These are phyloP conservation scores for Conger conger DNA, from an alignment of 2,113 vertebrate species.

Conservation along the genomic window DNA sequence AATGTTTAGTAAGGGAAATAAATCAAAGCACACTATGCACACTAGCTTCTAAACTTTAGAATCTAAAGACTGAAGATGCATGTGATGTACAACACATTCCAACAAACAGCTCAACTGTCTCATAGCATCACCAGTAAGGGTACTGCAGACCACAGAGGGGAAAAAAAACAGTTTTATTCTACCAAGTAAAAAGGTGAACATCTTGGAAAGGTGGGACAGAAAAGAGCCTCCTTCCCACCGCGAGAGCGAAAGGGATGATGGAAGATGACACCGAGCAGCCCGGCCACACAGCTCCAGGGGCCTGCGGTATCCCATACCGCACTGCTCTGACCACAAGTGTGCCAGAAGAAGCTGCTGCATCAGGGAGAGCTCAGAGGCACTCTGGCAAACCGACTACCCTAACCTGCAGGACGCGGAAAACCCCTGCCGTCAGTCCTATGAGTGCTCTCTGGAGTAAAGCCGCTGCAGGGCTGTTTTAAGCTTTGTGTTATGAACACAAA, in stretches of 20 bases:
- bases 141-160: neutral
- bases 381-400: neutral
- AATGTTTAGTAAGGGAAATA: constrained; percentile 38
- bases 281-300: neutral
- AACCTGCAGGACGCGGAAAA: neutral
- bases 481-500: neutral
- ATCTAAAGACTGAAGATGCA: neutral
- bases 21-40: neutral
- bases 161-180: neutral
- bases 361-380: neutral
- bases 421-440: neutral
- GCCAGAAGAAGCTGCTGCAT: neutral
- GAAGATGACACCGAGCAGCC: neutral
- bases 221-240: neutral
- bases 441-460: neutral
- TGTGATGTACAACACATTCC: neutral
- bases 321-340: constrained; percentile 5
- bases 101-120: neutral
- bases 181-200: neutral
- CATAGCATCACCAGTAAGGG: neutral
- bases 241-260: neutral
- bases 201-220: neutral
- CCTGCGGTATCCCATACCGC: neutral
- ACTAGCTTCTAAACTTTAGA: neutral
- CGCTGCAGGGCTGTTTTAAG: neutral